These are phyloP conservation scores for Batillaria attramentaria DNA, from an alignment of 1,140 invertebrate species.

Conservation along the genomic window DNA sequence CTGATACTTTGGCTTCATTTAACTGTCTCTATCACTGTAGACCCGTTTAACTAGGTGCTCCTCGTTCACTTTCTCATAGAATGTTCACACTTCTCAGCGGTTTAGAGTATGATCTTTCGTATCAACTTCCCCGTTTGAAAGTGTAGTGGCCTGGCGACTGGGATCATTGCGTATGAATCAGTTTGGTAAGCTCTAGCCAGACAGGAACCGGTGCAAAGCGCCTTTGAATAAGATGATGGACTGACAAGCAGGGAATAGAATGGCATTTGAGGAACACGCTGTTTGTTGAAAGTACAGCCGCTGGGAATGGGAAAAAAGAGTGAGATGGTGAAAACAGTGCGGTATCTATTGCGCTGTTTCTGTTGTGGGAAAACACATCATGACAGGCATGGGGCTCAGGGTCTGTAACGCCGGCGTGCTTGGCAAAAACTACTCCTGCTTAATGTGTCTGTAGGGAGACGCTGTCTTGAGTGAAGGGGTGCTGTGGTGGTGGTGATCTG, in stretches of 20 bases:
- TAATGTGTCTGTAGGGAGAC: background rate
- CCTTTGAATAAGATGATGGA: background rate
- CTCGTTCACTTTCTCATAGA: too few relatives aligned
- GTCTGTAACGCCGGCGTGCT: background rate
- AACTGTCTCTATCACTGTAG: too few relatives aligned
- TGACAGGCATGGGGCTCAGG: background rate
- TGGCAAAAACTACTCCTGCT: background rate
- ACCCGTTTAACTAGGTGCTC: too few relatives aligned
- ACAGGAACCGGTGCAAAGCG: background rate
- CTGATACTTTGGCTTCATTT: too few relatives aligned
- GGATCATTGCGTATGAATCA: background rate
- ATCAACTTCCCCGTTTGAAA: too few relatives aligned
- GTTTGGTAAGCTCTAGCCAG: background rate
- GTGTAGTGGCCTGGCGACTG: background rate
- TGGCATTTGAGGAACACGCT: constrained; percentile 1
- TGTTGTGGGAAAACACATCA: background rate
- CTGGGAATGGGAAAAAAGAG: background rate
- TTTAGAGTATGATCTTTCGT: too few relatives aligned
- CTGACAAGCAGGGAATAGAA: background rate
- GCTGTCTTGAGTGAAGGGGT: background rate
- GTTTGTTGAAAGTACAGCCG: background rate
- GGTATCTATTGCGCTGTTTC: constrained; percentile 17
- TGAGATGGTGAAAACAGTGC: background rate
- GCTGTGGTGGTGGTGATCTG: background rate
- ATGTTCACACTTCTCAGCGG: too few relatives aligned